Conservation (phyloP, 1,140 invertebrate genomes). For the Samia ricini region DNA sequence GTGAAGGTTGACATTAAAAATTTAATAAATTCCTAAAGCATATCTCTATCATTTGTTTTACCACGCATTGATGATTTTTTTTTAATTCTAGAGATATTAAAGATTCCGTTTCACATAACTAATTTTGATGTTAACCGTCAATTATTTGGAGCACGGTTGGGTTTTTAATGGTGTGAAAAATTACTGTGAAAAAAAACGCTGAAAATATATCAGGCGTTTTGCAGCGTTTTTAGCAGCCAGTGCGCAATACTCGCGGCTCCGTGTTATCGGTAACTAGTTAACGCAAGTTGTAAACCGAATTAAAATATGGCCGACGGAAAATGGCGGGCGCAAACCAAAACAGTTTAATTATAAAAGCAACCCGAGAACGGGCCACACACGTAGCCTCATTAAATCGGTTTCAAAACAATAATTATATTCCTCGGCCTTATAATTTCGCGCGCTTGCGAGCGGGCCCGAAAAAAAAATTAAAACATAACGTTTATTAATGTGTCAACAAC, state of each 20-base stretch:
- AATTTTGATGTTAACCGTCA: no score
- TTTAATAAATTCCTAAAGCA: no score
- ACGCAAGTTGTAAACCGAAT: conserved; percentile 25
- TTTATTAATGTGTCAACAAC: conserved; percentile 75
- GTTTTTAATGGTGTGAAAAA: neutral
- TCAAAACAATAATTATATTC: conserved; percentile 65
- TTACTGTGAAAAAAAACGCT: neutral
- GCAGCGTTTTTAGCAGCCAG: neutral
- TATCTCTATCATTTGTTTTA: no score
- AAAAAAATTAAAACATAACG: conserved; percentile 72
- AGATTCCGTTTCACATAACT: no score
- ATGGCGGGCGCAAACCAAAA: conserved; percentile 29
- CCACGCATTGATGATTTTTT: no score
- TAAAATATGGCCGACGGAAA: conserved; percentile 38
- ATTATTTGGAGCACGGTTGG: no score
- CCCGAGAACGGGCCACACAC: conserved; percentile 56
- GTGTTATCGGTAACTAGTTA: conserved; percentile 6
- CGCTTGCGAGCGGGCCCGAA: conserved; percentile 30
- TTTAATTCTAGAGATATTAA: no score
- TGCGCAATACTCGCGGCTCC: neutral
- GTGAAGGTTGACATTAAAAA: no score
- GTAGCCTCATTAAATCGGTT: conserved; percentile 56
- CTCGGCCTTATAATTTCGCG: conserved; percentile 66
- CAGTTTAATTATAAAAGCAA: conserved; percentile 50
- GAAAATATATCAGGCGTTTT: neutral